phyloP scores from a whole-genome alignment of 2,888 invertebrate species.

The Drosophila hamatofila region DNA sequence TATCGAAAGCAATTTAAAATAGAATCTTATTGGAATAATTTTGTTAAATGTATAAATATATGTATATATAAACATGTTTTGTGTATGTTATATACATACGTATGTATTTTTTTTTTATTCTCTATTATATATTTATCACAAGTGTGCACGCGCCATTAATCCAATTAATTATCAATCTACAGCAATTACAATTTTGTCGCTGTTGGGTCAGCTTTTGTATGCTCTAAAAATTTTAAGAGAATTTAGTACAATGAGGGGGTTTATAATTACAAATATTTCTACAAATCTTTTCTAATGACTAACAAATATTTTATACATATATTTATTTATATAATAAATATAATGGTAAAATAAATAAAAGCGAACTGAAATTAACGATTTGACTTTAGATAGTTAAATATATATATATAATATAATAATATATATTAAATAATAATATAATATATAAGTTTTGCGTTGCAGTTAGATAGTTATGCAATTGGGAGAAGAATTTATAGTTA shows the following conservation, averaged over 20 bases:
- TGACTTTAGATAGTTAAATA: too few species aligned
- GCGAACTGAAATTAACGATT: too few species aligned
- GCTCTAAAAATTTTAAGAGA: not conserved
- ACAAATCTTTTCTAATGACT: not conserved
- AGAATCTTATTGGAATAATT: slow-evolving; percentile 3
- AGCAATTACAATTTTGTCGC: slow-evolving; percentile 13
- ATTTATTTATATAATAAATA: not conserved
- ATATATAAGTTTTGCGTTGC: too few species aligned
- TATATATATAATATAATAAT: too few species aligned
- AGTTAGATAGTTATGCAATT: not conserved
- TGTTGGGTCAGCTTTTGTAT: not conserved
- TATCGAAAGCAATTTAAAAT: not conserved
- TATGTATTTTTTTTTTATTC: not conserved
- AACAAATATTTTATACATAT: too few species aligned
- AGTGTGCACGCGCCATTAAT: slow-evolving; percentile 36
- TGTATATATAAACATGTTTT: not conserved
- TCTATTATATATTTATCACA: slow-evolving; percentile 14
- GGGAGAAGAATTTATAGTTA: not conserved
- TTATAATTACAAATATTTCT: not conserved
- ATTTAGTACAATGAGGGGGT: too few species aligned
- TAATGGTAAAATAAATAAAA: too few species aligned
- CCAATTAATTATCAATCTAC: slow-evolving; percentile 36
- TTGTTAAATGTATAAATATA: not conserved
- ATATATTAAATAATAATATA: too few species aligned
- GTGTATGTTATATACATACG: not conserved